Percentiles rank a stretch among this genome's conserved stretches.
phyloP scores from a whole-genome alignment of 2,888 invertebrate species.

The Drosophila atripex region DNA sequence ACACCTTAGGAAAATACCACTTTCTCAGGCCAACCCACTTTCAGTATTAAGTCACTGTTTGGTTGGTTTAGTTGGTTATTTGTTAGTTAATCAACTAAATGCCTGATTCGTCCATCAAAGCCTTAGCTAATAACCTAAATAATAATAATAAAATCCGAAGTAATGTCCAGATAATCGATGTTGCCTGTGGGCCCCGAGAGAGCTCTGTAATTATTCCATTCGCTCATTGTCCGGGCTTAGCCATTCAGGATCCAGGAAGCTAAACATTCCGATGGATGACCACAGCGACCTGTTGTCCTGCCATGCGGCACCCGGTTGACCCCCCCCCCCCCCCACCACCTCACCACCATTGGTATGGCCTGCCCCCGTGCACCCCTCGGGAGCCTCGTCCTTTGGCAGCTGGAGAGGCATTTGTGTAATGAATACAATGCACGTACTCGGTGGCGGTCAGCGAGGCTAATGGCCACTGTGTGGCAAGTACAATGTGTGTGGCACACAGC shows the following conservation, averaged over 20 bases:
- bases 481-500: background rate
- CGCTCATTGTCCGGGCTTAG: background rate
- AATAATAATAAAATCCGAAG: background rate
- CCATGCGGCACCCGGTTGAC: background rate
- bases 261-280: slow-evolving; percentile 7
- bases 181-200: background rate
- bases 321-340: background rate
- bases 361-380: too few species aligned
- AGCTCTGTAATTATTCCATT: slow-evolving; percentile 7
- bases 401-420: slow-evolving; percentile 26
- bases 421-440: slow-evolving; percentile 40
- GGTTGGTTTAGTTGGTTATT: too few species aligned
- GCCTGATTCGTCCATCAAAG: background rate
- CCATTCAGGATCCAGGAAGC: background rate
- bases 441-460: slow-evolving; percentile 39
- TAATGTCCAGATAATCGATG: background rate
- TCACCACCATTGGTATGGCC: too few species aligned
- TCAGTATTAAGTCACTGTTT: too few species aligned
- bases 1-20: too few species aligned
- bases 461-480: slow-evolving; percentile 11
- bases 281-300: slow-evolving; percentile 25
- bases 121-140: background rate
- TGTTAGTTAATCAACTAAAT: too few species aligned
- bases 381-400: background rate
- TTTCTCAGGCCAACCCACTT: too few species aligned